Base-by-base conservation (phyloP, 1,140 invertebrate genomes). In the Papilio xuthus region DNA sequence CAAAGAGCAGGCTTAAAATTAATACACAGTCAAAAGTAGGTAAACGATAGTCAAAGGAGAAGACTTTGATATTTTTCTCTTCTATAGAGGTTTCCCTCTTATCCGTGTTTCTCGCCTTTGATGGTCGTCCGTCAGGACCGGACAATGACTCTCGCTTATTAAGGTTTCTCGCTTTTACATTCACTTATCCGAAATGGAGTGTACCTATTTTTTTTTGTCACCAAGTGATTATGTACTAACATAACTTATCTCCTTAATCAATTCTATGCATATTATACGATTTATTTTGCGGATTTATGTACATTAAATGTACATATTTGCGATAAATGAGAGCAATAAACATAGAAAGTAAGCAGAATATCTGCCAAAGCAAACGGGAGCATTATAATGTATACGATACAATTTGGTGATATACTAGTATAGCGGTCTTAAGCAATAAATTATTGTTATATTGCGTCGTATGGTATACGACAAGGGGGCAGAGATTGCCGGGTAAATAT, bases 341-440 rank as follows among this genome's bases (percentile, higher is more conserved):
- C 71, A 26, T 73, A 15, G 42, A 23, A 73, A 47, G 37, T 47
- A 73, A 47, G 42, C n/a, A 50, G 44, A 76, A 41, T 60, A 60
- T 41, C 20, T 63, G 26, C 53, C 32, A 76, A 56, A 76, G 28
- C 41, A 76, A 63, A 76, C 56, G 23, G 28, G 56, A 6, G 56
- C 20, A 41, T 20, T 60, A 42, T 23, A 76, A 60, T 32, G 26
- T 4, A 4, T 32, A 63, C 26, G 28, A 60, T 41, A 63, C 12
- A 32, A 76, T 41, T 60, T 10, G 74, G 32, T 56, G 74, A 76
- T 63, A 63, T 26, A 63, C 32, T 56, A 32, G 74, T 63, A 76
- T 76, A 60, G 74, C 28, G 12, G 53, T 6, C 74, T 32, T 26
- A 41, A 26, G 74, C 56, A 60, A 76, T 76, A 76, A 76, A 76